These are phyloP conservation scores for Emys orbicularis DNA, from an alignment of 2,797 vertebrate species.

Conservation along the genomic window DNA sequence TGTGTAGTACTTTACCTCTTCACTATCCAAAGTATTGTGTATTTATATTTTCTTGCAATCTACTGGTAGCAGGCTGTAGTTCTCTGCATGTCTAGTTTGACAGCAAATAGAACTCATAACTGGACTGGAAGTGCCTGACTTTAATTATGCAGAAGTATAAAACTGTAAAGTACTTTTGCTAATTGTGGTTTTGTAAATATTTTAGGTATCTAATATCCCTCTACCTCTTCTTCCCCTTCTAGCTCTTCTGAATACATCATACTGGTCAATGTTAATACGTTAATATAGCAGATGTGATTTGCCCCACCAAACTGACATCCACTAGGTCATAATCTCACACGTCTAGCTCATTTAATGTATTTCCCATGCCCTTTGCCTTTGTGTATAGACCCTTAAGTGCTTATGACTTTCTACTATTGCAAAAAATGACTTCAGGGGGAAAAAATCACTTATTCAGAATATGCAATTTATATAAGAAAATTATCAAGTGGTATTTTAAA, in stretches of 20 bases:
- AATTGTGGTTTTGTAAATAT: constrained; percentile 48
- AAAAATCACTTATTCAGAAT: neutral
- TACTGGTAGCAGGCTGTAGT: constrained; percentile 43
- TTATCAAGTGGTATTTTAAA: neutral
- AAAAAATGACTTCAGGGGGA: neutral
- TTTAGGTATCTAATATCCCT: neutral
- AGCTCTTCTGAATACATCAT: neutral
- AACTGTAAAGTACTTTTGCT: constrained; percentile 76
- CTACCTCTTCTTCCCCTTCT: neutral
- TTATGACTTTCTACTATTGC: neutral
- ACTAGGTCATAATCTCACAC: neutral
- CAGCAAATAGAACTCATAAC: constrained; percentile 31
- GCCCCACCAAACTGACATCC: neutral
- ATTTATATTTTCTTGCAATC: constrained; percentile 53
- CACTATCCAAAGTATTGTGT: constrained; percentile 52
- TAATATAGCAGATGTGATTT: neutral
- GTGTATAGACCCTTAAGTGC: neutral
- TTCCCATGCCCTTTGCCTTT: constrained; percentile 13
- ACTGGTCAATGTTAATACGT: neutral
- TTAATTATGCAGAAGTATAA: constrained; percentile 73
- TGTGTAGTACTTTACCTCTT: constrained; percentile 15
- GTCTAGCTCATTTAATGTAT: neutral
- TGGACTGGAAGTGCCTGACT: constrained; percentile 65
- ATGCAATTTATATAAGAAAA: neutral
- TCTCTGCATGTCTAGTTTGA: constrained; percentile 72